Evolutionary conservation across 2,888 invertebrate genomes (phyloP), one percentile per base, ranked within the genome.

Genomic region (Cosmorhoe ocellata): DNA sequence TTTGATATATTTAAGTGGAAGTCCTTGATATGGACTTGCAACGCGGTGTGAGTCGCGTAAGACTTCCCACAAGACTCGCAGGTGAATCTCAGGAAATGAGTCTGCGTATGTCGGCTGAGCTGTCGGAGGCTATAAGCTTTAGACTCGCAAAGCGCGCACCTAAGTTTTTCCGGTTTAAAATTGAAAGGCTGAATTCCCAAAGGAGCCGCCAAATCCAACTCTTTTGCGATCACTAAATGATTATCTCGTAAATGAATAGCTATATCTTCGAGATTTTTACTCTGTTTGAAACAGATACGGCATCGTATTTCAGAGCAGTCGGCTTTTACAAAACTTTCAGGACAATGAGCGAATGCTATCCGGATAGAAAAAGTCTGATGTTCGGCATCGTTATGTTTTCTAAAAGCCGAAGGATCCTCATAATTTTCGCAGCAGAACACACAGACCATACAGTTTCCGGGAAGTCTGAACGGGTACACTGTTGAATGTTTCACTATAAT

Each of bases 391-490:
- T 87, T 87, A 46, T 89, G 89, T 10, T 63, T 62, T 53, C 87
- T 77, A 64, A 83, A 87, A 38, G 66, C 58, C 2, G 70, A 50
- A 1, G 84, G 78, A 33, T 82, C 78, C 27, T 79, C 74, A 64
- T 73, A 84, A 48, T 71, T 72, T 58, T 85, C 86, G 51, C 76
- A 75, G 72, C 89, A 89, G 73, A 81, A 88, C 26, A 87, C 85
- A 71, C 89, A 89, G 62, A 85, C 79, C 77, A 88, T 81, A 41
- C 69, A 65, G 48, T 82, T 76, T 57, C 81, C 83, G 6, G 84
- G 85, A 32, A 88, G 79, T 65, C 83, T 79, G 81, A 89, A 89
- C 64, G 89, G 89, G 76, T 84, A 87, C 50, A 81, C 88, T 50
- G 89, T 89, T 4, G 87, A 76, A 71, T 76, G 84, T 79, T 76